Conservation (phyloP, 2,797 vertebrate species). For the Parauchenoglanis ngamensis region DNA sequence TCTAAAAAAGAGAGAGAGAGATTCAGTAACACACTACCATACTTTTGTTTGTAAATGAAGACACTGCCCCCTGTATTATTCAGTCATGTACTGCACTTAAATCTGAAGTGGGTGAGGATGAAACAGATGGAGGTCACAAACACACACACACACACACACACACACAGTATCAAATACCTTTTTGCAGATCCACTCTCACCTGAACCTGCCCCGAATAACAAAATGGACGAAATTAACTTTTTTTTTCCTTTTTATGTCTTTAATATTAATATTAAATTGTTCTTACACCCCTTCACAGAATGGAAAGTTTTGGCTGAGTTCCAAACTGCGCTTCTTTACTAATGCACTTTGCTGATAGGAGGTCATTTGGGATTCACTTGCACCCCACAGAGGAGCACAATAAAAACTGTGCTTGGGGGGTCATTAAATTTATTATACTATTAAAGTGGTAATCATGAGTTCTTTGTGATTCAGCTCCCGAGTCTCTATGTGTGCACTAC, state of each 20-base stretch:
- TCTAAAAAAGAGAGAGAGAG: background rate
- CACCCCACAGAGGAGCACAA: background rate
- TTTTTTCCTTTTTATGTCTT: background rate
- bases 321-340: background rate
- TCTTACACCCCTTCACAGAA: background rate
- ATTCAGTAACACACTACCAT: background rate
- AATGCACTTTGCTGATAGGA: background rate
- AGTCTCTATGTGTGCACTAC: background rate
- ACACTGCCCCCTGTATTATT: conserved; percentile 10
- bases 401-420: background rate
- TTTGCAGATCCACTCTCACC: background rate
- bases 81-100: conserved; percentile 14
- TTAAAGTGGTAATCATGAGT: background rate
- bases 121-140: background rate
- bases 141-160: conserved; percentile 5
- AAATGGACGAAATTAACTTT: background rate
- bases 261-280: background rate
- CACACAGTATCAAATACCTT: background rate
- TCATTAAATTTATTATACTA: background rate
- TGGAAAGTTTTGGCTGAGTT: too few species aligned
- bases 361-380: background rate
- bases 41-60: background rate
- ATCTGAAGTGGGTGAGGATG: background rate
- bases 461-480: background rate
- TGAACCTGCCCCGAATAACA: background rate